Evolutionary conservation across 2,888 invertebrate genomes (phyloP).

Genomic region (Synanthedon tipuliformis): DNA sequence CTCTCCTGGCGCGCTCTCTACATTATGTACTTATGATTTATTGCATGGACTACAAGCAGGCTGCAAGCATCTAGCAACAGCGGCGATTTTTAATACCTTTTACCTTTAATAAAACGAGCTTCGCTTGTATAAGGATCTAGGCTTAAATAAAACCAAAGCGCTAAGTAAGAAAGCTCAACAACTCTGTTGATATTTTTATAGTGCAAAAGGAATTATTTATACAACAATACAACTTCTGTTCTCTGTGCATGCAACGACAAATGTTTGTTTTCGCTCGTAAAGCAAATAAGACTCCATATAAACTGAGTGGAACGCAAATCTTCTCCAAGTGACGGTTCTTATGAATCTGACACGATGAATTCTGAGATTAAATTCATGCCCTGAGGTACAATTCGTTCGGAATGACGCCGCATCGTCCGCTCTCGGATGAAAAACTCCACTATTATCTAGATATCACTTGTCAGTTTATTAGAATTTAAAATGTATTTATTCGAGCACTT

Average conservation of each 20-base stretch:
- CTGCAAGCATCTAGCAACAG: conserved; percentile 13
- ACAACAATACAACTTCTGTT: conserved; percentile 8
- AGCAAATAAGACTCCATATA: conserved; percentile 26
- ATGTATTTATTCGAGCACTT: too few species aligned
- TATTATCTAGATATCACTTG: conserved; percentile 58
- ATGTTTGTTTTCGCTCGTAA: conserved; percentile 19
- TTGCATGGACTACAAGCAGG: conserved; percentile 28
- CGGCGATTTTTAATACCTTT: conserved; percentile 24
- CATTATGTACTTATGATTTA: conserved; percentile 54
- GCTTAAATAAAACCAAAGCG: not conserved
- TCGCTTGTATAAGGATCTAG: conserved; percentile 7
- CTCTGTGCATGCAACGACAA: conserved; percentile 7
- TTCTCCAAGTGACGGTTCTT: conserved; percentile 46
- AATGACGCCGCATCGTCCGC: conserved; percentile 52
- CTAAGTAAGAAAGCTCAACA: conserved; percentile 1
- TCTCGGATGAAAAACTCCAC: conserved; percentile 54
- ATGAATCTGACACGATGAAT: conserved; percentile 55
- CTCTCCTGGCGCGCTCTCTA: conserved; percentile 19
- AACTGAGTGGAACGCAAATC: conserved; percentile 30
- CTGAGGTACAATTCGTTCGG: conserved; percentile 58
- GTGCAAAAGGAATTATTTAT: conserved; percentile 7
- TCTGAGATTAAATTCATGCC: conserved; percentile 67
- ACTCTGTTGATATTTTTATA: conserved; percentile 5
- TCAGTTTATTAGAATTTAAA: conserved; percentile 31
- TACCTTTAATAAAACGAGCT: conserved; percentile 17